These are phyloP conservation scores for Campoletis raptor DNA, from an alignment of 2,888 invertebrate species.

Conservation along the genomic window DNA sequence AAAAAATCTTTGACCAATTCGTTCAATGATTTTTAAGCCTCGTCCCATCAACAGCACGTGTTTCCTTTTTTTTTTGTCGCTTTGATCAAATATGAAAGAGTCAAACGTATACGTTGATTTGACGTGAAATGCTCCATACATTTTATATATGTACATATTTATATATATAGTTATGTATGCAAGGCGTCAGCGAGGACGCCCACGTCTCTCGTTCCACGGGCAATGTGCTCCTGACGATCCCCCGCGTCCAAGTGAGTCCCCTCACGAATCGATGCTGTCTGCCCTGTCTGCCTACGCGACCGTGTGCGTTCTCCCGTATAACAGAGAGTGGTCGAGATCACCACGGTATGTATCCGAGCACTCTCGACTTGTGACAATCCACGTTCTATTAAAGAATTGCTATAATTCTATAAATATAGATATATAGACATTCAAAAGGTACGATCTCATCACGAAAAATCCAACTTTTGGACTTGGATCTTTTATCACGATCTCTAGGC, in stretches of 20 bases:
- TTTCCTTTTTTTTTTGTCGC: too few relatives aligned
- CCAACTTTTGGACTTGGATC: too few relatives aligned
- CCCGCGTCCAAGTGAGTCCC: constrained; percentile 42
- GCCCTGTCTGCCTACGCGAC: constrained; percentile 60
- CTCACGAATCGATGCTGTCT: constrained; percentile 61
- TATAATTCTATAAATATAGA: neutral
- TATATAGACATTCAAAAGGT: neutral
- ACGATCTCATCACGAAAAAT: too few relatives aligned
- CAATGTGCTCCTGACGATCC: constrained; percentile 53
- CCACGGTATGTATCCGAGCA: constrained; percentile 46
- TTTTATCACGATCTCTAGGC: too few relatives aligned
- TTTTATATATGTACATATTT: neutral
- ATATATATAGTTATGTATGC: constrained; percentile 29
- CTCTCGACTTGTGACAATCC: constrained; percentile 53
- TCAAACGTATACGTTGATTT: neutral
- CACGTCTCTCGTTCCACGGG: constrained; percentile 61
- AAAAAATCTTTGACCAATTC: too few relatives aligned
- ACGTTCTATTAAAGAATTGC: constrained; percentile 18
- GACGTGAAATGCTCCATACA: neutral
- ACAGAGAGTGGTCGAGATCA: constrained; percentile 40
- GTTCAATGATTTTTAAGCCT: too few relatives aligned
- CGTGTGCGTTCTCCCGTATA: constrained; percentile 28
- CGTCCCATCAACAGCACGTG: neutral
- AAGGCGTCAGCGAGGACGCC: constrained; percentile 57
- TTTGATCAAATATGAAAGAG: neutral